Evolutionary conservation across 2,888 invertebrate genomes (phyloP), one percentile per base, ranked within the genome.

Genomic region (Uropetala carovei): DNA sequence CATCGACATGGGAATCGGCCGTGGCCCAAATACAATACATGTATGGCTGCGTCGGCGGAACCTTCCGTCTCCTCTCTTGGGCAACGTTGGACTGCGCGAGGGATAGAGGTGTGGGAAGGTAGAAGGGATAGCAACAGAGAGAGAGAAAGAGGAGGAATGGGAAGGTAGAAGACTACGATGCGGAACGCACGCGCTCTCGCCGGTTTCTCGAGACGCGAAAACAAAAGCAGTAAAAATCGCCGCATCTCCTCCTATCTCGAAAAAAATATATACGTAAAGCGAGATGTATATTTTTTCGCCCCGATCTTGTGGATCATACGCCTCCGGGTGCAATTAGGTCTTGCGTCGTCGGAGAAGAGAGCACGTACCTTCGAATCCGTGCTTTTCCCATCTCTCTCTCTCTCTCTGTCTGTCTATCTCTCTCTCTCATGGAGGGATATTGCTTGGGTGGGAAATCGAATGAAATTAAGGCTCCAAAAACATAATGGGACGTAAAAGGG

Each of bases 361-460:
- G 18, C 89, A 86, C 60, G 85, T 86, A 86, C 27, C 75, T 30
- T 60, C 60, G 60, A 86, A 60, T 86, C 60, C 86, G 22, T 59
- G 59, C 58, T 57, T 22, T 3, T 22, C 30, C 13, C 60, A 5
- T 14, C 30, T 18, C 43, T 43, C 30, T n/a, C n/a, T n/a, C n/a
- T n/a, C n/a, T n/a, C n/a, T n/a, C n/a, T n/a, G n/a, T n/a, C n/a
- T n/a, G n/a, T n/a, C n/a, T n/a, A n/a, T n/a, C 82, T 4, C 82
- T 16, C 10, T 14, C 82, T 43, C 0, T 14, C n/a, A n/a, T 0
- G 16, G 22, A 13, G 30, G 27, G 27, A 18, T 60, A 30, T 86
- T 86, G 58, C 60, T 30, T 18, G 86, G 30, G 60, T 60, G 86
- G 60, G 86, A 86, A 86, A 86, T 60, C 60, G 86, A 27, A 86